Percentiles rank a stretch among this genome's conserved stretches.
Conservation (phyloP, 2,797 vertebrate species). For the Eulemur coronatus region DNA sequence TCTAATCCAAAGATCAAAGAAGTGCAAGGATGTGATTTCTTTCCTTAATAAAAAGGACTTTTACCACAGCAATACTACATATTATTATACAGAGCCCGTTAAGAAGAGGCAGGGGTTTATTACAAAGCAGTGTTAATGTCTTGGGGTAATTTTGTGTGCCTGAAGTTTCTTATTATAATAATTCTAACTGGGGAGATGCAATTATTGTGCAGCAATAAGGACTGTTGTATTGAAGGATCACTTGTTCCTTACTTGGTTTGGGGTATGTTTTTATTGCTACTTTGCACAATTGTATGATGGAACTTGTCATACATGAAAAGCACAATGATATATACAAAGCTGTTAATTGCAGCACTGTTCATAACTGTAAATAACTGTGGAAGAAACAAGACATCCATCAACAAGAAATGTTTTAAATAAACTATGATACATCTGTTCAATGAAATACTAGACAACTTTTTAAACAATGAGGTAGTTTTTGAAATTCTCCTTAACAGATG, state of each 20-base stretch:
- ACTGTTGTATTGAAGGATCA: background rate
- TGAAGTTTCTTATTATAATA: constrained; percentile 29
- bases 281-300: background rate
- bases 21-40: background rate
- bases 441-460: background rate
- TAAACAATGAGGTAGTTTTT: background rate
- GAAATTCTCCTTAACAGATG: background rate
- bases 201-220: background rate
- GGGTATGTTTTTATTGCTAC: background rate
- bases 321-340: background rate
- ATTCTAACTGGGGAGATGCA: background rate
- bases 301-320: background rate
- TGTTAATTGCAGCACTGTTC: background rate
- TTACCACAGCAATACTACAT: background rate
- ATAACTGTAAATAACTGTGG: background rate
- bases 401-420: constrained; percentile 38
- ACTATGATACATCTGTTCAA: background rate
- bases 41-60: constrained; percentile 46
- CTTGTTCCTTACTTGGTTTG: background rate
- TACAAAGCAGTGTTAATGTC: background rate
- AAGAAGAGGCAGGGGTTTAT: background rate
- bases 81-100: background rate
- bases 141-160: background rate
- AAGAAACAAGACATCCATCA: background rate
- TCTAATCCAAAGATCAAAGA: constrained; percentile 21